phyloP scores from a whole-genome alignment of 2,113 vertebrate species.

The Entelurus aequoreus region DNA sequence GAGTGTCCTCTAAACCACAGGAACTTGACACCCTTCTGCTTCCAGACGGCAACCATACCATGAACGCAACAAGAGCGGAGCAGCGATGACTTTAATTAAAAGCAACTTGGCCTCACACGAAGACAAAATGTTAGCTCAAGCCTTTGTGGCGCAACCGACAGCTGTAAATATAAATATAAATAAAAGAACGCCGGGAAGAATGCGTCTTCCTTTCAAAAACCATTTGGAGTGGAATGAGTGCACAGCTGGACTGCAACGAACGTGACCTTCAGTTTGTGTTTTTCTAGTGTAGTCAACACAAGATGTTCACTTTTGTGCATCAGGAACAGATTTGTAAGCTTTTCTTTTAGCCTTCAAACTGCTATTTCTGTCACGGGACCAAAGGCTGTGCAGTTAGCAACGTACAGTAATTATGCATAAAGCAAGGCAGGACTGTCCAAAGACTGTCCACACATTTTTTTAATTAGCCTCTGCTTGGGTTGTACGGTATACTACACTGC shows the following conservation, averaged over 20 bases:
- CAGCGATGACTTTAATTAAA: conserved; percentile 61
- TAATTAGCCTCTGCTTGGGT: no score
- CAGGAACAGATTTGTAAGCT: no score
- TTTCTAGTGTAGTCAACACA: neutral
- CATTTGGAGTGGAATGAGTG: conserved; percentile 21
- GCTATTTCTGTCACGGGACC: neutral
- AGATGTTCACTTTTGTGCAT: no score
- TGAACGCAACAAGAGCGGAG: conserved; percentile 26
- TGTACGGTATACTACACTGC: no score
- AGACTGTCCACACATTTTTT: no score
- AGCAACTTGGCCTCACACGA: conserved; percentile 32
- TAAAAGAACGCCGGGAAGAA: no score
- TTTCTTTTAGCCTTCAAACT: neutral
- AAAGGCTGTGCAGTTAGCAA: no score
- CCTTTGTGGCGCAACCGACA: conserved; percentile 14
- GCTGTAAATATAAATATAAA: conserved; percentile 1
- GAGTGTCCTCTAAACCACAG: conserved; percentile 45
- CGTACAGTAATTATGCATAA: no score
- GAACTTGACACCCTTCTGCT: conserved; percentile 42
- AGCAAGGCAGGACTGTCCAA: no score
- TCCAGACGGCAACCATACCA: conserved; percentile 33
- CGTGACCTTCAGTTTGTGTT: conserved; percentile 9
- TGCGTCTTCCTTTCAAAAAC: conserved; percentile 12
- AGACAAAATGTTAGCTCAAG: conserved; percentile 25
- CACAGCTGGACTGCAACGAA: conserved; percentile 43